Evolutionary conservation across 2,113 vertebrate genomes (phyloP).

Genomic region (Pangasianodon hypophthalmus): DNA sequence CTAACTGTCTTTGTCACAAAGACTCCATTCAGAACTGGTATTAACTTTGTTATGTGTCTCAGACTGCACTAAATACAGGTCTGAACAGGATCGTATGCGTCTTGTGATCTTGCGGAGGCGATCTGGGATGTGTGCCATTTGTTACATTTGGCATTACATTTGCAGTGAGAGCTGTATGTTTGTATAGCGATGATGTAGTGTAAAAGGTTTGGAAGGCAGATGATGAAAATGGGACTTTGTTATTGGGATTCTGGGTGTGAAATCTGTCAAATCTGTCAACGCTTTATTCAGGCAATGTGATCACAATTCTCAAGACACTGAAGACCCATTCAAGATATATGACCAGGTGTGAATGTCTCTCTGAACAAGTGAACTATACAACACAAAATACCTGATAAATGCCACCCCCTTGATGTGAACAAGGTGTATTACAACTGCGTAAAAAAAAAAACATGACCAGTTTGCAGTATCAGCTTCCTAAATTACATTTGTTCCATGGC

Average conservation of each 20-base stretch:
- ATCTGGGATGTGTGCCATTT: not conserved
- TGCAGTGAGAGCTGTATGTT: not conserved
- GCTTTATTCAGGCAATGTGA: not conserved
- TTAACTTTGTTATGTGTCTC: not conserved
- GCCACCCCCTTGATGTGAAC: not conserved
- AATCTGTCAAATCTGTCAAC: not conserved
- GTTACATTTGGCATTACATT: not conserved
- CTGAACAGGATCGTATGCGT: not conserved
- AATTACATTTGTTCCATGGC: not conserved
- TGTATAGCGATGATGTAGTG: not conserved
- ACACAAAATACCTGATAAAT: not conserved
- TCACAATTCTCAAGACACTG: not conserved
- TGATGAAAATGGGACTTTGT: not conserved
- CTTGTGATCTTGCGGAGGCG: not conserved
- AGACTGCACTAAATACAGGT: not conserved
- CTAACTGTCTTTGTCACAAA: not conserved
- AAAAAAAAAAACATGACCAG: not conserved
- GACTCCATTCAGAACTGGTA: not conserved
- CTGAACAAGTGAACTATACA: not conserved
- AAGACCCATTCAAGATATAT: not conserved
- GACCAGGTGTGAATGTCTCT: not conserved
- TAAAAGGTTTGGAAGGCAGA: not conserved
- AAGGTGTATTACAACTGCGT: slow-evolving; percentile 13
- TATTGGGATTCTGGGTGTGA: not conserved
- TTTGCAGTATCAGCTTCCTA: not conserved